Conservation (phyloP, 1,140 invertebrate genomes). For the Anastatus disparis region DNA sequence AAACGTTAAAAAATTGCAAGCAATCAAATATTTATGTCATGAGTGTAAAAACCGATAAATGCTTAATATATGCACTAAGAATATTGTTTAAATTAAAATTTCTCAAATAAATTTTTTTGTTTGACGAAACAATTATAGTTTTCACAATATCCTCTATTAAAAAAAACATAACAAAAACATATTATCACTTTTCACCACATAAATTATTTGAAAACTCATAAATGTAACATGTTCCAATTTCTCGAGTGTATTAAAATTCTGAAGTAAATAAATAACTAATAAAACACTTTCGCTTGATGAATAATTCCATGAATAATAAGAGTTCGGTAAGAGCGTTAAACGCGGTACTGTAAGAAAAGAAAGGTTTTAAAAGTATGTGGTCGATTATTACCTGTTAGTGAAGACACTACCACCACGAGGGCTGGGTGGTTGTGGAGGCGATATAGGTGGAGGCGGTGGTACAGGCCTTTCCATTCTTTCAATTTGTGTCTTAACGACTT, state of each 20-base stretch:
- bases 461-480: slow-evolving; percentile 70
- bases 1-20: too few relatives aligned
- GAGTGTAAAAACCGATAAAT: too few relatives aligned
- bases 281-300: neutral
- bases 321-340: too few relatives aligned
- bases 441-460: slow-evolving; percentile 78
- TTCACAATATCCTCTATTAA: neutral
- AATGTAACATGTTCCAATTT: neutral
- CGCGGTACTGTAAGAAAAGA: too few relatives aligned
- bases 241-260: too few relatives aligned
- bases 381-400: slow-evolving; percentile 63
- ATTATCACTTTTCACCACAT: neutral
- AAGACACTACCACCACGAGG: slow-evolving; percentile 66
- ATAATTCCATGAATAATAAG: neutral
- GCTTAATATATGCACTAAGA: too few relatives aligned
- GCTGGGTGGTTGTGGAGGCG: slow-evolving; percentile 73
- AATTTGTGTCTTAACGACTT: slow-evolving; percentile 65
- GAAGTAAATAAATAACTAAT: too few relatives aligned
- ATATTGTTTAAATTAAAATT: too few relatives aligned
- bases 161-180: neutral
- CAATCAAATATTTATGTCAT: too few relatives aligned
- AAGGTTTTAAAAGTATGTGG: too few relatives aligned
- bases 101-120: too few relatives aligned
- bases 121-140: too few relatives aligned
- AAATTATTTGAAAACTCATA: neutral